Base-by-base conservation (phyloP, 2,888 invertebrate species). In the Cheilosia grossa region DNA sequence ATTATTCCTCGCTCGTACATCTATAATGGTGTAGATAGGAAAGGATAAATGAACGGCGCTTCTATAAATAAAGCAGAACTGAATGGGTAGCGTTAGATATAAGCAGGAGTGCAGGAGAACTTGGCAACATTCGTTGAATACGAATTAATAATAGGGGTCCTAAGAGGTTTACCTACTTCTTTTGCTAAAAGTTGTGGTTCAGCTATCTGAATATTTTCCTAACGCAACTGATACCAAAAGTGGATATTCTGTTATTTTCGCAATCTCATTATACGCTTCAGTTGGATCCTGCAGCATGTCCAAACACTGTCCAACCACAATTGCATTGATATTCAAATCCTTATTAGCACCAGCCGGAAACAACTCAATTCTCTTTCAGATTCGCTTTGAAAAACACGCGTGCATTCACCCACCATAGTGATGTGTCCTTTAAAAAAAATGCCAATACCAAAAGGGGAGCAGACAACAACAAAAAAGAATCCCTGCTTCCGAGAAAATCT, bases 1-100 rank as follows among this genome's bases (percentile, higher is more conserved):
- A 69, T 79, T 78, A 79, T 58, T 47, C 17, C 9, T 33, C 37
- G 37, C 61, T 66, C 0, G 37, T 37, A 3, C 13, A 4, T 24
- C 15, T 54, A 17, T 63, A n/a, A n/a, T 6, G 49, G 33, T 37
- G 24, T 37, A 24, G 47, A 27, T 54, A 7, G 54, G 4, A 37
- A 40, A 51, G 49, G 61, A 61, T 53, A 61, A 61, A 72, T 21
- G 9, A 17, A 19, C 17, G 9, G 9, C 9, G 47, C 47, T 47
- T 47, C 10, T 17, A 51, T 51, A 15, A 24, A 51, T 51, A 21
- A 5, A n/a, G 13, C 15, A 5, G 51, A 27, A 47, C 4, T 44
- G n/a, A 42, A 42, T 42, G 15, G 42, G 42, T n/a, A n/a, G 4
- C 1, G 21, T 21, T 21, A 21, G 2, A 21, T 21, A n/a, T 2